Percentiles rank a stretch among this genome's conserved stretches.
Conservation (phyloP, 2,888 invertebrate species). For the Leptinotarsa peninsularis region DNA sequence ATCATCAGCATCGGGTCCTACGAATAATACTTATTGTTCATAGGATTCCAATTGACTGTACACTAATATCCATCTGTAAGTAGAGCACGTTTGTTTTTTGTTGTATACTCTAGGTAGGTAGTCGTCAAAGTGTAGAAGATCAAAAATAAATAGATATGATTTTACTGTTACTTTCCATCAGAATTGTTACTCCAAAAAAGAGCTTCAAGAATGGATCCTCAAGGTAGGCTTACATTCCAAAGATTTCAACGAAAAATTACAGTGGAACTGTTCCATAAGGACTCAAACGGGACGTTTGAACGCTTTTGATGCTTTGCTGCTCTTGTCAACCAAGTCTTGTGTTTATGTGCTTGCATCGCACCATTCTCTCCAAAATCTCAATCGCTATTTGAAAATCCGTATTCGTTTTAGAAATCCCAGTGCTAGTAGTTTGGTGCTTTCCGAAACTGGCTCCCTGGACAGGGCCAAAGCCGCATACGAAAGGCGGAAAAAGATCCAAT, state of each 20-base stretch:
- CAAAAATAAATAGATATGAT: no score
- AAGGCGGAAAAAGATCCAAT: constrained; percentile 75
- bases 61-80: no score
- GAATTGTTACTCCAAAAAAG: neutral
- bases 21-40: no score
- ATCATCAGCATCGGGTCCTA: no score
- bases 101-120: no score
- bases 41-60: no score
- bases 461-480: constrained; percentile 82
- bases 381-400: neutral
- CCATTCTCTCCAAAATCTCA: neutral
- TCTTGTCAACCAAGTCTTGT: neutral
- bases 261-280: neutral
- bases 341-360: constrained; percentile 14
- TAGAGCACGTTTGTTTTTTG: no score
- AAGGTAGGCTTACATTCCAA: neutral
- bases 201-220: neutral
- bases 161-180: no score
- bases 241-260: neutral
- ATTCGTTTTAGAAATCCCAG: constrained; percentile 79
- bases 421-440: constrained; percentile 81
- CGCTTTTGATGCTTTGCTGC: neutral
- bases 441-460: constrained; percentile 88
- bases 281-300: neutral
- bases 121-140: no score